Conservation (phyloP, 2,797 vertebrate genomes). For the Emydoidea blandingii region DNA sequence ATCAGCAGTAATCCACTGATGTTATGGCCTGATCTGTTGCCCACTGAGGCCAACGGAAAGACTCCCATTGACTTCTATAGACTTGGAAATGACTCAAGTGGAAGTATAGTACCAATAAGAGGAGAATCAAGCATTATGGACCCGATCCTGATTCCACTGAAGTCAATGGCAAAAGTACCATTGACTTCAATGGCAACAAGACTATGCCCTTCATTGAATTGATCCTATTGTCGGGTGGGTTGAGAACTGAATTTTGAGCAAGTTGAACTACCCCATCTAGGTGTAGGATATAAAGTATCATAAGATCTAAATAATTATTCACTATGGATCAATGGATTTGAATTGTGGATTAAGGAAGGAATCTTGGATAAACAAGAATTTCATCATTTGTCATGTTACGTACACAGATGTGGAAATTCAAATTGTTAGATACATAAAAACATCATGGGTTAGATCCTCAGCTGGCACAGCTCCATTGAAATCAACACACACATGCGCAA, state of each 20-base stretch:
- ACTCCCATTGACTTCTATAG: not conserved
- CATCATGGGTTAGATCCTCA: not conserved
- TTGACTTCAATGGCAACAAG: not conserved
- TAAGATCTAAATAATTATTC: not conserved
- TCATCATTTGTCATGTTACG: not conserved
- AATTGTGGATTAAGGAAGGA: not conserved
- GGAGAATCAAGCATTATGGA: not conserved
- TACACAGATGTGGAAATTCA: not conserved
- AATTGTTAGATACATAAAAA: not conserved
- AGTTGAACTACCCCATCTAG: not conserved
- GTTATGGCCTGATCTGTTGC: not conserved
- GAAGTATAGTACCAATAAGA: not conserved
- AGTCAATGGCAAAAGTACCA: not conserved
- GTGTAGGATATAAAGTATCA: not conserved
- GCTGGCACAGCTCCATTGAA: not conserved
- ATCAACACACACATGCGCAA: not conserved
- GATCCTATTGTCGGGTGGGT: not conserved
- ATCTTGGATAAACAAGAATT: conserved; percentile 35
- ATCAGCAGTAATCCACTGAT: not conserved
- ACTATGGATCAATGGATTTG: not conserved
- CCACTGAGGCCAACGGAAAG: too few relatives aligned
- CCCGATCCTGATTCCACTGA: not conserved
- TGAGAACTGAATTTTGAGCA: not conserved
- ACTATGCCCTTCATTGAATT: not conserved
- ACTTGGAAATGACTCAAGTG: not conserved